Evolutionary conservation across 2,797 vertebrate species (phyloP).

Genomic region (Phataginus tetradactyla): DNA sequence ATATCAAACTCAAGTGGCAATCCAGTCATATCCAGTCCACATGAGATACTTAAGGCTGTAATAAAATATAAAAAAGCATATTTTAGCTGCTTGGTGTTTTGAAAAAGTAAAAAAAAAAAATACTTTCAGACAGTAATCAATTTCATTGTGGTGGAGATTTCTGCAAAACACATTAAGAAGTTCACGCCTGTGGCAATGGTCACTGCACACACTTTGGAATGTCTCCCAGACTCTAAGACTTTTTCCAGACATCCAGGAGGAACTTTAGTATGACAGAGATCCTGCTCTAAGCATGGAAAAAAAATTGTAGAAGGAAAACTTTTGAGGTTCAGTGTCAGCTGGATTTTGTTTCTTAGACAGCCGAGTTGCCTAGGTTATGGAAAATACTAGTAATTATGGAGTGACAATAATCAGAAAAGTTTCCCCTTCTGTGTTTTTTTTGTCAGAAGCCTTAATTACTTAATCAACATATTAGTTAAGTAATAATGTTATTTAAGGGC

Average conservation of each 20-base stretch:
- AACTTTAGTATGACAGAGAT: conserved; percentile 82
- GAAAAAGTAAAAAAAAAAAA: conserved; percentile 61
- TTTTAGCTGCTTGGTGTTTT: conserved; percentile 79
- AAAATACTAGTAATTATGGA: conserved; percentile 76
- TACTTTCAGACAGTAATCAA: conserved; percentile 86
- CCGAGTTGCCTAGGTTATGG: conserved; percentile 67
- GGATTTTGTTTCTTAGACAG: conserved; percentile 75
- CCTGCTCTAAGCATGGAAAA: conserved; percentile 77
- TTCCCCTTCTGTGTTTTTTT: background rate
- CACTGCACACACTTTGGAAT: conserved; percentile 85
- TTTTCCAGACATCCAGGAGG: conserved; percentile 87
- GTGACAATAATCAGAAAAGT: conserved; percentile 55
- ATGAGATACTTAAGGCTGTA: conserved; percentile 70
- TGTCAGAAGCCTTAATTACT: background rate
- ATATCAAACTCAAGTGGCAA: conserved; percentile 46
- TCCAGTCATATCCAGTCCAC: conserved; percentile 68
- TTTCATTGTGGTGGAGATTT: conserved; percentile 80
- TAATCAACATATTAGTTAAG: background rate
- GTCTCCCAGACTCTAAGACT: conserved; percentile 86
- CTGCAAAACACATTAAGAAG: conserved; percentile 88
- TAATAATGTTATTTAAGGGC: background rate
- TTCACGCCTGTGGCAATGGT: conserved; percentile 85
- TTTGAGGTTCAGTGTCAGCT: conserved; percentile 76
- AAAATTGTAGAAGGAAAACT: conserved; percentile 69
- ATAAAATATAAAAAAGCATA: conserved; percentile 66